Base-by-base conservation (phyloP, 2,113 vertebrate species). In the Pachypanchax playfairii region DNA sequence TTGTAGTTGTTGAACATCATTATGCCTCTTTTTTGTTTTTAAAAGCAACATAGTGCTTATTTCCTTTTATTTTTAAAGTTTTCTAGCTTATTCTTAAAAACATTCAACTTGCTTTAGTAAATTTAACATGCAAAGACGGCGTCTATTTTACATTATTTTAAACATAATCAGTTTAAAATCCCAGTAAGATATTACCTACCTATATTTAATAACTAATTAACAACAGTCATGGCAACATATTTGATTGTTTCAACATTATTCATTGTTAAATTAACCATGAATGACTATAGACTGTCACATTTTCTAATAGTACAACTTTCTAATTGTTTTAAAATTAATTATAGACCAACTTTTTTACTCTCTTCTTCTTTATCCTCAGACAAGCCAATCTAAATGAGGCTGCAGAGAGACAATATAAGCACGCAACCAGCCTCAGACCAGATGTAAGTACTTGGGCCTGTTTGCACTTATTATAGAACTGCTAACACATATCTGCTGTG, bases 301-400 rank as follows among this genome's bases (percentile, higher is more conserved):
- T 51, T 31, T 62, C 3, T 22, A 39, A 60, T 20, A 1, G 25
- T 26, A 5, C n/a, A 33, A 2, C 21, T 20, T 5, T 63, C 12
- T 50, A 43, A 36, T 25, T 29, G 25, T 42, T 58, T 8, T 55
- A 36, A 61, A 46, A 22, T 54, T 61, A 14, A 33, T 46, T 50
- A 10, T 29, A 36, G 43, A 57, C 10, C 9, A 28, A 18, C 28
- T 58, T 49, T 59, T 28, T 41, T 4, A 24, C 29, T 29, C 35
- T 50, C 10, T 25, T 55, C 7, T 38, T 70, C 42, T 42, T 59
- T 11, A 44, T 71, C 28, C 59, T 33, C 84, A 98, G 96, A 82
- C 96, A 98, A 84, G 96, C 96, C 65, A 96, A 92, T 89, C 92
- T 96, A 62, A 98, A 98, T n/a, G 92, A 96, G 83, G 96, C 94